Conservation (phyloP, 2,888 invertebrate genomes). For the Liodrosophila aerea region DNA sequence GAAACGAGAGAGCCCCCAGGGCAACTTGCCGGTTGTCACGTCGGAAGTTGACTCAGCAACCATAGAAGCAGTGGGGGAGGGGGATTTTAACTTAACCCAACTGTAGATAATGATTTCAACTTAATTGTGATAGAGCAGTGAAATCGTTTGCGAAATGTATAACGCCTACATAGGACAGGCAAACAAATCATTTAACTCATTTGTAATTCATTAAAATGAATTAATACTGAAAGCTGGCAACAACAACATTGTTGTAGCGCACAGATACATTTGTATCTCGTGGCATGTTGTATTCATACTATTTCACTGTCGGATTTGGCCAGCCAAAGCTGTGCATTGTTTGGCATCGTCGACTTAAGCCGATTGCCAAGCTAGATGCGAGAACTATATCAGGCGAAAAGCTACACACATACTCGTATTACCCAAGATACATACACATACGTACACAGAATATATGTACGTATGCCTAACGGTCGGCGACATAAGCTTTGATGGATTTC, state of each 20-base stretch:
- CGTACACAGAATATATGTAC: conserved; percentile 9
- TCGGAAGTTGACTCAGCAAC: conserved; percentile 67
- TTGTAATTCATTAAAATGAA: conserved; percentile 71
- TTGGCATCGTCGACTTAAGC: conserved; percentile 52
- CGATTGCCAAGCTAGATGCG: conserved; percentile 44
- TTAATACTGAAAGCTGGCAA: conserved; percentile 44
- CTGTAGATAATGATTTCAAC: conserved; percentile 11
- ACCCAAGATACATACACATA: conserved; percentile 5
- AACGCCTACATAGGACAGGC: conserved; percentile 26
- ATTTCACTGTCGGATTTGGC: conserved; percentile 75
- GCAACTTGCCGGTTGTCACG: conserved; percentile 61
- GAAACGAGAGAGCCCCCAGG: conserved; percentile 32
- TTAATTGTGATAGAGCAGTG: neutral
- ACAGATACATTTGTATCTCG: conserved; percentile 37
- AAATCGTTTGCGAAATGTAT: no score
- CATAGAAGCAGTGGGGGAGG: neutral
- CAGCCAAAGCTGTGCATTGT: conserved; percentile 62
- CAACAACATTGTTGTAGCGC: conserved; percentile 39
- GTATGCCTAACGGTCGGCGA: conserved; percentile 48
- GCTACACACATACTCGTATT: conserved; percentile 7
- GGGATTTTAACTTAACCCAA: neutral
- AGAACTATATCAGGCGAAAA: conserved; percentile 41
- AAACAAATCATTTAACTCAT: conserved; percentile 64
- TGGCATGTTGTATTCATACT: conserved; percentile 40
- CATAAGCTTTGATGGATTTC: conserved; percentile 77